Evolutionary conservation across 2,797 vertebrate species (phyloP).

Genomic region (Novumbra hubbsi): DNA sequence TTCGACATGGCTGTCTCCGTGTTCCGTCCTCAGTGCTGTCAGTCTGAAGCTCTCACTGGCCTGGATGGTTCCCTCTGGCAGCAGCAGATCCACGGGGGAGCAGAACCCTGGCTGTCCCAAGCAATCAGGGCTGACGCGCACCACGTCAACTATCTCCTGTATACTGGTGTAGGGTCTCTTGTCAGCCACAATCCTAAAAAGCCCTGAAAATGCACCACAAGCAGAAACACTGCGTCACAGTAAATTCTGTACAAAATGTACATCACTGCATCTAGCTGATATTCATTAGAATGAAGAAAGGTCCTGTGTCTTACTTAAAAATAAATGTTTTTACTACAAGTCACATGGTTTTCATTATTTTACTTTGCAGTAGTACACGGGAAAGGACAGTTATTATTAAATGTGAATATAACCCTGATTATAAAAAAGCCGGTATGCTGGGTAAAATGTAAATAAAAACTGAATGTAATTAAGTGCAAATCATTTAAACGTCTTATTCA

Average conservation of each 20-base stretch:
- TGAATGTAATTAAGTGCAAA: no score
- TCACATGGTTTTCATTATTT: no score
- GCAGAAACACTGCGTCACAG: not conserved
- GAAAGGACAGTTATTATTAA: not conserved
- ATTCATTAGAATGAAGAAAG: no score
- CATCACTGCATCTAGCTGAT: no score
- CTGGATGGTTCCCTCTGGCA: conserved; percentile 61
- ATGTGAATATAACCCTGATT: not conserved
- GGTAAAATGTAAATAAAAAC: no score
- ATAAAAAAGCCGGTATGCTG: no score
- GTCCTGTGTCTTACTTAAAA: no score
- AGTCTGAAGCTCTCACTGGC: conserved; percentile 69
- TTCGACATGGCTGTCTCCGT: conserved; percentile 52
- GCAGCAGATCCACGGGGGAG: conserved; percentile 58
- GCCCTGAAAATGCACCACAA: conserved; percentile 60
- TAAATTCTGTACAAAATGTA: not conserved
- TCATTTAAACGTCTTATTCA: no score
- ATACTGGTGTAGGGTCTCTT: conserved; percentile 72
- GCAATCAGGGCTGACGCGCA: conserved; percentile 68
- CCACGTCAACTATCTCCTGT: conserved; percentile 71
- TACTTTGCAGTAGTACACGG: not conserved
- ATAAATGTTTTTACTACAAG: no score
- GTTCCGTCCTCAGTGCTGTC: conserved; percentile 60
- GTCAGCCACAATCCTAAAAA: conserved; percentile 78
- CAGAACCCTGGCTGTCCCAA: conserved; percentile 73